Conservation (phyloP, 2,888 invertebrate species). For the Drosophila merina region DNA sequence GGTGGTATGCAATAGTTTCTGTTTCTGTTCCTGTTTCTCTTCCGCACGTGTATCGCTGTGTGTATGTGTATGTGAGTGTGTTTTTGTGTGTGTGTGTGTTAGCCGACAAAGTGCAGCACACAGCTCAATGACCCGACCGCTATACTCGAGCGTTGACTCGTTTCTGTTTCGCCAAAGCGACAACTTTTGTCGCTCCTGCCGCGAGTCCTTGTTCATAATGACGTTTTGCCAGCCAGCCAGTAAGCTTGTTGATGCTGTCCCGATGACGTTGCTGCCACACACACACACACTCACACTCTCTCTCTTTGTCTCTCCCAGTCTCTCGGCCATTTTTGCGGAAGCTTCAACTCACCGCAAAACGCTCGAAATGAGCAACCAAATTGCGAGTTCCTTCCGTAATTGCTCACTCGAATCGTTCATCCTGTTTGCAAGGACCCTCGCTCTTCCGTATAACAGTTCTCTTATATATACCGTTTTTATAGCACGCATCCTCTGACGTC, state of each 20-base stretch:
- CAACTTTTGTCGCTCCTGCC: slow-evolving; percentile 62
- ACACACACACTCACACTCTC: background rate
- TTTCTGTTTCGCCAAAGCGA: slow-evolving; percentile 73
- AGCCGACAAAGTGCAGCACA: slow-evolving; percentile 58
- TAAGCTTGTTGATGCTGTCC: slow-evolving; percentile 45
- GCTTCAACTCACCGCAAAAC: slow-evolving; percentile 69
- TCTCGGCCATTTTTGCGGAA: slow-evolving; percentile 56
- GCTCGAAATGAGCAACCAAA: slow-evolving; percentile 72
- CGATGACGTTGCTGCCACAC: slow-evolving; percentile 47
- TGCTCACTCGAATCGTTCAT: slow-evolving; percentile 42
- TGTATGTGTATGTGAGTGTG: slow-evolving; percentile 9
- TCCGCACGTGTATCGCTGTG: background rate
- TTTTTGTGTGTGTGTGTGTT: slow-evolving; percentile 20
- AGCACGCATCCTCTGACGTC: slow-evolving; percentile 57
- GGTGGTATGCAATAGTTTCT: slow-evolving; percentile 52
- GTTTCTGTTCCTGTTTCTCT: slow-evolving; percentile 27
- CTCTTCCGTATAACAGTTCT: slow-evolving; percentile 28
- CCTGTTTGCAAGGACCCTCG: background rate
- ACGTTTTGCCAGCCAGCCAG: slow-evolving; percentile 25
- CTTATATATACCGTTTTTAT: slow-evolving; percentile 33
- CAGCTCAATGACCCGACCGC: slow-evolving; percentile 82
- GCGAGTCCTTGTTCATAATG: slow-evolving; percentile 37
- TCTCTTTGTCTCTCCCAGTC: slow-evolving; percentile 4
- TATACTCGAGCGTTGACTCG: slow-evolving; percentile 82
- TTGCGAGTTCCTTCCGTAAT: slow-evolving; percentile 76